Percentiles rank a stretch among this genome's conserved stretches.
Evolutionary conservation across 1,140 invertebrate genomes (phyloP).

Genomic region (Melipona quadrifasciata): DNA sequence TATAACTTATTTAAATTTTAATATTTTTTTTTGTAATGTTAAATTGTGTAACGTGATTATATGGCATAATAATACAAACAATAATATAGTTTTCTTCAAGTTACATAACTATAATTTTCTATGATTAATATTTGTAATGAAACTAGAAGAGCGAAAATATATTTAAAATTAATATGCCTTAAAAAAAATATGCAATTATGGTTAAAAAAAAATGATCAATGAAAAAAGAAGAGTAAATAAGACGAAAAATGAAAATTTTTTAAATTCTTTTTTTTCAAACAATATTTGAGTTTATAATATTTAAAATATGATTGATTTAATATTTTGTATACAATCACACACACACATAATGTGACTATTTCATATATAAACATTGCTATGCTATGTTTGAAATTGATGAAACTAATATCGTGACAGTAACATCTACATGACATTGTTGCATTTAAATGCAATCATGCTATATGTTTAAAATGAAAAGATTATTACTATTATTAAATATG

Average conservation of each 20-base stretch:
- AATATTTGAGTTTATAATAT: constrained; percentile 1
- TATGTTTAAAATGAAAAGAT: background rate
- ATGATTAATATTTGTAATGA: constrained; percentile 22
- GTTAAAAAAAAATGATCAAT: background rate
- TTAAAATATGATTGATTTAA: constrained; percentile 1
- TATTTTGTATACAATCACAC: constrained; percentile 48
- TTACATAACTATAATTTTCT: background rate
- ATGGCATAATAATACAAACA: background rate
- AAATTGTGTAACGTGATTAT: background rate
- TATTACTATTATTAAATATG: constrained; percentile 4
- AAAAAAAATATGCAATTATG: constrained; percentile 25
- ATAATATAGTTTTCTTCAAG: background rate
- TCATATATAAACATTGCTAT: constrained; percentile 37
- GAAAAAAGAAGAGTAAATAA: background rate
- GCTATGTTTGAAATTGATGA: constrained; percentile 23
- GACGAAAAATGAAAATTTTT: constrained; percentile 5
- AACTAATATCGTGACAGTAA: constrained; percentile 30
- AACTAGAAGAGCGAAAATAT: constrained; percentile 37
- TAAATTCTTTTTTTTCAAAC: background rate
- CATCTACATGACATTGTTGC: constrained; percentile 50
- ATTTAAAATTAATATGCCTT: constrained; percentile 37
- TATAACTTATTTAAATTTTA: constrained; percentile 40
- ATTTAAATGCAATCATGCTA: constrained; percentile 17
- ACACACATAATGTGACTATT: constrained; percentile 46
- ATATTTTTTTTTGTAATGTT: constrained; percentile 12